These are phyloP conservation scores for Monopis laevigella DNA, from an alignment of 2,888 invertebrate genomes.

Conservation along the genomic window DNA sequence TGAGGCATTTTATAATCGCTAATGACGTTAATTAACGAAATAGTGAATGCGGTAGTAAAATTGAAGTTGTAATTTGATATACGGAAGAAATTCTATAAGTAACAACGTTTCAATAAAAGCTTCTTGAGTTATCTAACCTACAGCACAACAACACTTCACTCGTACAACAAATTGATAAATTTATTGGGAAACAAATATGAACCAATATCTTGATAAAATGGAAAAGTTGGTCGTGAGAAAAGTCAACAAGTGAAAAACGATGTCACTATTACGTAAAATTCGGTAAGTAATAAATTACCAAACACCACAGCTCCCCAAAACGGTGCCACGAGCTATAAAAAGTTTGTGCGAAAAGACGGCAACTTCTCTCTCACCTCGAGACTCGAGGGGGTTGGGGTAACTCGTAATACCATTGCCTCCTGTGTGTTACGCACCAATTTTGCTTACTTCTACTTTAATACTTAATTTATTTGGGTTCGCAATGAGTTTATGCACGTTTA, in stretches of 20 bases:
- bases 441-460: constrained; percentile 10
- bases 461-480: constrained; percentile 10
- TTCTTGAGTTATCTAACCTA: no score
- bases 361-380: constrained; percentile 24
- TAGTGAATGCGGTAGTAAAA: no score
- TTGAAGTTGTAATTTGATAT: no score
- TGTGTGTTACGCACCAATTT: constrained; percentile 9
- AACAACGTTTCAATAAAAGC: no score
- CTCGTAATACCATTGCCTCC: constrained; percentile 6
- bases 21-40: no score
- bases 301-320: constrained; percentile 27
- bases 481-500: constrained; percentile 9
- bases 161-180: no score
- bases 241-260: constrained; percentile 7
- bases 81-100: no score
- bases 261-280: constrained; percentile 11
- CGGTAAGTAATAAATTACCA: constrained; percentile 17
- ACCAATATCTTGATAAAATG: no score
- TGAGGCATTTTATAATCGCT: background rate
- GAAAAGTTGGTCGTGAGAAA: constrained; percentile 6
- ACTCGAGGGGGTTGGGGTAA: background rate
- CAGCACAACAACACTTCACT: no score
- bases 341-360: constrained; percentile 32
- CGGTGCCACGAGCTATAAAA: constrained; percentile 35
- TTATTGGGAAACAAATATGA: no score